Conservation (phyloP, 2,888 invertebrate genomes). For the Drosophila sordidula region DNA sequence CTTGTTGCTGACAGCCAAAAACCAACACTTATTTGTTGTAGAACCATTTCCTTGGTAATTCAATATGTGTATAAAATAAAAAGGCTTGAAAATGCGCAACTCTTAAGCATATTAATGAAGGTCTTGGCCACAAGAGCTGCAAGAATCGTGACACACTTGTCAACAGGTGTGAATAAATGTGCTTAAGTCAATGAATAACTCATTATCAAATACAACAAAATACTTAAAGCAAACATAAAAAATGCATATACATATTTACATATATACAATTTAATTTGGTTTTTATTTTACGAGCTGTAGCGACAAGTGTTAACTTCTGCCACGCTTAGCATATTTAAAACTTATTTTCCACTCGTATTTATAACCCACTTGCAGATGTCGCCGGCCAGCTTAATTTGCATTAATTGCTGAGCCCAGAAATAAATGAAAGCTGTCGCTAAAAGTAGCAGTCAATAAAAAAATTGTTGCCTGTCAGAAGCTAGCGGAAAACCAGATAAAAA, state of each 20-base stretch:
- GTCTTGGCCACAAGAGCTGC: background rate
- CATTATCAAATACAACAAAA: slow-evolving; percentile 13
- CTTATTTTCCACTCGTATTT: slow-evolving; percentile 18
- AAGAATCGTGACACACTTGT: slow-evolving; percentile 46
- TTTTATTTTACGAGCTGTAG: slow-evolving; percentile 14
- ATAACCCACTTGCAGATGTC: slow-evolving; percentile 32
- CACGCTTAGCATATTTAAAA: slow-evolving; percentile 27
- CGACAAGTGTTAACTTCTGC: slow-evolving; percentile 23
- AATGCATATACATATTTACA: background rate
- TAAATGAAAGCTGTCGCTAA: slow-evolving; percentile 12
- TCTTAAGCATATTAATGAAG: slow-evolving; percentile 37
- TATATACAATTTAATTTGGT: slow-evolving; percentile 1
- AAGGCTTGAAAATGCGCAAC: background rate
- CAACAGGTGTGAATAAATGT: slow-evolving; percentile 59
- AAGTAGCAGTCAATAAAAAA: slow-evolving; percentile 19
- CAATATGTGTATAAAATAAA: slow-evolving; percentile 2
- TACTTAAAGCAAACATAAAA: slow-evolving; percentile 3
- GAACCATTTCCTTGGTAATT: slow-evolving; percentile 15
- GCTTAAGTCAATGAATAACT: slow-evolving; percentile 17
- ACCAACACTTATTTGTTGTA: background rate
- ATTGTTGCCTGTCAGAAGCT: background rate
- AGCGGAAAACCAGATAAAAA: slow-evolving; percentile 9
- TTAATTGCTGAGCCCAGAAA: slow-evolving; percentile 30
- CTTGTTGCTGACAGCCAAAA: slow-evolving; percentile 2
- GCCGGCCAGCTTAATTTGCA: slow-evolving; percentile 47